Evolutionary conservation across 2,888 invertebrate species (phyloP).

Genomic region (Apeira syringaria): DNA sequence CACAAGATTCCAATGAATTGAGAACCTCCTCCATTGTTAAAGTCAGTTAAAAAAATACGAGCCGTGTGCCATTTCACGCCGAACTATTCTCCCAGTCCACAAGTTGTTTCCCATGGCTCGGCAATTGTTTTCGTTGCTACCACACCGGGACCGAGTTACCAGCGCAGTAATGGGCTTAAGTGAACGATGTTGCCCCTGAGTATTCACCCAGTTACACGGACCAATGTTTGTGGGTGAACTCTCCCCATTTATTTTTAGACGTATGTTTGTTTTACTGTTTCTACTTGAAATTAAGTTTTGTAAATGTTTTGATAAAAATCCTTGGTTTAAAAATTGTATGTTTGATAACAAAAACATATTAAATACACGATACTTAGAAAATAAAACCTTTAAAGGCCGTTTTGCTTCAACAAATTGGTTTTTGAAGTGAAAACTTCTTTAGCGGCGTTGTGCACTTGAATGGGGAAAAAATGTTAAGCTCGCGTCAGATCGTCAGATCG

Average conservation of each 20-base stretch:
- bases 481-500: too few species aligned
- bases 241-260: conserved; percentile 41
- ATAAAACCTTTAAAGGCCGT: too few species aligned
- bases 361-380: too few species aligned
- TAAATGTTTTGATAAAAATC: background rate
- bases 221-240: conserved; percentile 54
- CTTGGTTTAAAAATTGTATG: too few species aligned
- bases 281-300: conserved; percentile 2
- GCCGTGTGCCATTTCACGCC: conserved; percentile 56
- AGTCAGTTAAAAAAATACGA: too few species aligned
- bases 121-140: conserved; percentile 72
- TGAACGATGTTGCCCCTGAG: conserved; percentile 78
- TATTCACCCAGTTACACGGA: conserved; percentile 64
- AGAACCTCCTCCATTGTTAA: too few species aligned
- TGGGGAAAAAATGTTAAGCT: too few species aligned
- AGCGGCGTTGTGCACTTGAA: too few species aligned
- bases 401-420: too few species aligned
- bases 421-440: too few species aligned
- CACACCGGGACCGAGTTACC: conserved; percentile 64
- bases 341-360: too few species aligned
- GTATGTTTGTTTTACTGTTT: conserved; percentile 13
- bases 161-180: conserved; percentile 75
- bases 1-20: too few species aligned
- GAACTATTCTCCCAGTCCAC: conserved; percentile 50
- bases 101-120: conserved; percentile 66